Evolutionary conservation across 2,888 invertebrate species (phyloP), one percentile per base, ranked within the genome.

Genomic region (Pollenia amentaria): DNA sequence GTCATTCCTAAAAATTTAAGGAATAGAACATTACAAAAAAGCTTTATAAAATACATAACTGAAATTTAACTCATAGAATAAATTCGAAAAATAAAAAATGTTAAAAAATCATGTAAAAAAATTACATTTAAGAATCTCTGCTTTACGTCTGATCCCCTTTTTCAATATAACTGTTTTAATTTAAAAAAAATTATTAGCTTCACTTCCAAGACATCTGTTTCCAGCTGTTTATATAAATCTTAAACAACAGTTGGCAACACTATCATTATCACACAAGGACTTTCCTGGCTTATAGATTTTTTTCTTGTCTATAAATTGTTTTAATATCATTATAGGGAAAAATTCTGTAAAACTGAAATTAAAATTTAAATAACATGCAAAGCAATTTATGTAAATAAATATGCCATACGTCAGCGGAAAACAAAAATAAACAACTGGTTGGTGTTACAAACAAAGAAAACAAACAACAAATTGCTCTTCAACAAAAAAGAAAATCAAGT

Each of bases 241-340:
- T 10, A 46, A 29, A 7, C 29, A 1, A 16, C 16, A 64, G 80
- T 76, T 85, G 84, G 80, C 80, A 85, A 76, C 62, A n/a, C 73
- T 42, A 21, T n/a, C 62, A 79, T 42, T 53, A 44, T 29, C 42
- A 46, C 18, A 78, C 2, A 87, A 82, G 69, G 73, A 69, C 69
- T 77, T 55, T 18, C 12, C 11, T 21, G 11, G 10, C 51, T 57
- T 82, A 60, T 77, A 65, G 75, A 85, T 85, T 82, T 84, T n/a
- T 76, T 84, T 72, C 44, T 51, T 55, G 77, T 75, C 73, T 72
- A 55, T 18, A 11, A 44, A 53, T 8, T 62, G 7, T 42, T 29
- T 29, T 40, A 44, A n/a, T 21, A 65, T 69, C 82, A 67, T 69
- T 73, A 42, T 10, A 18, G n/a, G 11, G 46, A 69, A 80, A n/a